phyloP scores from a whole-genome alignment of 2,888 invertebrate species.

The Apamea epomidion region DNA sequence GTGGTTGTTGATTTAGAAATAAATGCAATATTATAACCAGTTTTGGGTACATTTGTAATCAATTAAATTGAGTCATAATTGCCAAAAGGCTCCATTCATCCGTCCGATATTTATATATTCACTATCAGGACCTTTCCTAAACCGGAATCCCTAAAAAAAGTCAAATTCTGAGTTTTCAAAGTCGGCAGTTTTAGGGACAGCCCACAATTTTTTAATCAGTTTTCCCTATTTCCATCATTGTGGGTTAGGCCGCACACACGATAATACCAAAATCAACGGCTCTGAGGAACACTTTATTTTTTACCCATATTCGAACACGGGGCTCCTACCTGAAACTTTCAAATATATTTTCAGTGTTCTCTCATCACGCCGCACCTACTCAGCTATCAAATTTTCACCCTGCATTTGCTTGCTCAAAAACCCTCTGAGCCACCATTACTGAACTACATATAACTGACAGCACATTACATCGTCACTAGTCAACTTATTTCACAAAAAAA shows the following conservation, averaged over 20 bases:
- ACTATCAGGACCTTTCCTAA: not conserved
- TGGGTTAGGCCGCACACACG: not conserved
- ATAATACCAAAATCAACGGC: not conserved
- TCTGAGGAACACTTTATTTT: not conserved
- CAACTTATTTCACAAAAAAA: slow-evolving; percentile 2
- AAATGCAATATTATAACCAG: too few relatives aligned
- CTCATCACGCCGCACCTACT: not conserved
- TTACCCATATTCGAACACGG: not conserved
- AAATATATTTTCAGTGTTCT: not conserved
- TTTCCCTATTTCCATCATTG: not conserved
- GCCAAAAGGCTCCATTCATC: not conserved
- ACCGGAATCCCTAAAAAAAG: not conserved
- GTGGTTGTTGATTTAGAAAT: too few relatives aligned
- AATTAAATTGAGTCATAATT: too few relatives aligned
- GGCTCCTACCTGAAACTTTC: not conserved
- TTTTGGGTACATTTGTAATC: too few relatives aligned
- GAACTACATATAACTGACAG: slow-evolving; percentile 16
- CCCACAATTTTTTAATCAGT: too few relatives aligned
- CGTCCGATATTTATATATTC: not conserved
- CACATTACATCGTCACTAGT: slow-evolving; percentile 12
- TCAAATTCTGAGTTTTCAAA: not conserved
- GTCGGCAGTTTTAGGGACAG: not conserved
- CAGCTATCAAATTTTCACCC: not conserved
- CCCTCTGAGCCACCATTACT: not conserved
- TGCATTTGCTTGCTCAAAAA: not conserved